Evolutionary conservation across 2,797 vertebrate species (phyloP).

Genomic region (Rhyacichthys aspro): DNA sequence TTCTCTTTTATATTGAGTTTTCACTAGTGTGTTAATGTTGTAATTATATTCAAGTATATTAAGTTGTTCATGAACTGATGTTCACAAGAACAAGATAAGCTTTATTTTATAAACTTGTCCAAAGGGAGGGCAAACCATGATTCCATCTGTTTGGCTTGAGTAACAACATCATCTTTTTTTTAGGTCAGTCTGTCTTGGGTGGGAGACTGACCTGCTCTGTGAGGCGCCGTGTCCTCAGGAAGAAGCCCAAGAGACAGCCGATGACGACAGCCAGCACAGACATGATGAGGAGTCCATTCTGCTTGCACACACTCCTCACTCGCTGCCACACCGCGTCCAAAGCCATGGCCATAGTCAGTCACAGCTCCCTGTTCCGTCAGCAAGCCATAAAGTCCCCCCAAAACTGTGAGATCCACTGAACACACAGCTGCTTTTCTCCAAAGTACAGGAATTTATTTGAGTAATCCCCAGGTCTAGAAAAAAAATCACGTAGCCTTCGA

Average conservation of each 20-base stretch:
- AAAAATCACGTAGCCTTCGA: no score
- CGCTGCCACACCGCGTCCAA: conserved; percentile 86
- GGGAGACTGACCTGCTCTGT: conserved; percentile 89
- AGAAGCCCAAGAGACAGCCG: conserved; percentile 94
- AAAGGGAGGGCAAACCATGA: neutral
- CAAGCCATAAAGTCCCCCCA: conserved; percentile 74
- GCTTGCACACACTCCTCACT: conserved; percentile 90
- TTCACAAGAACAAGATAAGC: no score
- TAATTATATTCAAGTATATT: no score
- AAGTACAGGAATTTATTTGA: neutral
- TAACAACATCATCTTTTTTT: conserved; percentile 2
- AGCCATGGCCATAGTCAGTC: conserved; percentile 86
- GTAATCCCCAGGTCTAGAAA: no score
- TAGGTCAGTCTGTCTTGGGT: conserved; percentile 21
- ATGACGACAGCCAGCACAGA: conserved; percentile 93
- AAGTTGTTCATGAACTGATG: no score
- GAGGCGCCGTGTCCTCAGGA: conserved; percentile 90
- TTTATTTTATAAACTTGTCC: neutral
- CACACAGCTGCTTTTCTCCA: no score
- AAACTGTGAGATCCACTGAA: neutral
- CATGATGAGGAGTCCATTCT: conserved; percentile 94
- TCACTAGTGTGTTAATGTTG: no score
- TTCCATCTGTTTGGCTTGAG: neutral
- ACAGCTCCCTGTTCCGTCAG: conserved; percentile 66
- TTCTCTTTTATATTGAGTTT: no score